phyloP scores from a whole-genome alignment of 2,113 vertebrate species.

The Elaphurus davidianus region DNA sequence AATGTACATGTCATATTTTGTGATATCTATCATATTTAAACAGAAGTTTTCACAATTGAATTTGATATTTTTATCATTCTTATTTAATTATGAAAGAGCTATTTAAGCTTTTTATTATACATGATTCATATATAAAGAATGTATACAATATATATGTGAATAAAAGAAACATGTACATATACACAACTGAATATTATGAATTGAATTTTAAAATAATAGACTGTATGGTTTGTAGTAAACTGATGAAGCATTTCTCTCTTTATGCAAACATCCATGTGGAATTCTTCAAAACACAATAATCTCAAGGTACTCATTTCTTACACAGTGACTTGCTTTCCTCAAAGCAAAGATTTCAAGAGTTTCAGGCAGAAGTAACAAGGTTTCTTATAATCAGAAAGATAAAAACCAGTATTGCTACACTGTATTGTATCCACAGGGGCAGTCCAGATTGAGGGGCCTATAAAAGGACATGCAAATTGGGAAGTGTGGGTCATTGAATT shows the following conservation, averaged over 20 bases:
- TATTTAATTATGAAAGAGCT: neutral
- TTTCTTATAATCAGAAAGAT: neutral
- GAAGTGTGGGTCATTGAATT: neutral
- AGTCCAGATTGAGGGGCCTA: neutral
- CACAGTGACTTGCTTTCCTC: neutral
- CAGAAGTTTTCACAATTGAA: neutral
- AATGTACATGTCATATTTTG: neutral
- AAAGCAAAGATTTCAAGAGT: neutral
- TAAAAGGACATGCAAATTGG: neutral
- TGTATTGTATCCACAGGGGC: neutral
- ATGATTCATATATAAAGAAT: neutral
- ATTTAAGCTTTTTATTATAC: neutral
- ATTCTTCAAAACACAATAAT: neutral
- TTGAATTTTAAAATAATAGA: neutral
- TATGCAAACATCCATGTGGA: neutral
- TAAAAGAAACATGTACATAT: neutral
- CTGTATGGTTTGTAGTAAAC: neutral
- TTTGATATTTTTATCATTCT: neutral
- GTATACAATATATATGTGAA: neutral
- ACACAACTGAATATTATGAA: neutral
- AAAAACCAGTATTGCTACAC: neutral
- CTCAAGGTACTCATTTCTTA: neutral
- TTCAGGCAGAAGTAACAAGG: neutral
- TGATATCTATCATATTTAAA: neutral
- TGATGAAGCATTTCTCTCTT: neutral